Base-by-base conservation (phyloP, 2,113 vertebrate genomes). In the Tympanuchus pallidicinctus region DNA sequence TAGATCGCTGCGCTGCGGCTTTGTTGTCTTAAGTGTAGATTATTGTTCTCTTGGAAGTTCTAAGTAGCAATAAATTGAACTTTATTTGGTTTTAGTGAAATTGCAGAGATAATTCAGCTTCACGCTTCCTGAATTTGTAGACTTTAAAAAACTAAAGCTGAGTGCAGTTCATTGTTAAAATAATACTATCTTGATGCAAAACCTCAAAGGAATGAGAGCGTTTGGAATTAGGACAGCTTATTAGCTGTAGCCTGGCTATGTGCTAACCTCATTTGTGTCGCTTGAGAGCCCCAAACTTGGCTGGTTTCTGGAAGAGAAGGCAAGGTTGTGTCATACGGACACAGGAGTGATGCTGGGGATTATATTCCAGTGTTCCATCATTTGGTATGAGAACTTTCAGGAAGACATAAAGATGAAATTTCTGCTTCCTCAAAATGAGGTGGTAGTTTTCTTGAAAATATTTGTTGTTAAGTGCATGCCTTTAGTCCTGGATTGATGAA, bases 401-500 rank as follows among this genome's bases (percentile, higher is more conserved):
- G 66, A 79, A 28, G 85, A 40, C 22, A 40, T 13, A 74, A 79
- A 91, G 82, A 45, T 74, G 42, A 80, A 88, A 30, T 40, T 63
- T 74, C 47, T 50, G 32, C 47, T 79, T 76, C 43, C 69, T 67
- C 54, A 86, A 61, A 73, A n/a, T 7, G 52, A 94, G 73, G 38
- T 75, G 82, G 50, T 48, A 32, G 30, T 82, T 93, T 85, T 63
- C 64, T 52, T 76, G 61, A 50, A 91, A 88, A 77, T 66, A 54
- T 47, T 91, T 92, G 66, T 90, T 42, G 59, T 88, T 92, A 77
- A 45, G 36, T 83, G 82, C 5, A 15, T 89, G 92, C 86, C 81
- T 89, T 90, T 88, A 60, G 85, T 87, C 50, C 90, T 0, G 1
- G 64, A 65, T 86, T 96, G 95, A 93, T 95, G 90, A 95, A 97